A percentile compares a stretch with the other conserved stretches of the same genome.
These are phyloP conservation scores for Ceuthmochares aereus DNA, from an alignment of 2,113 vertebrate genomes.

Conservation along the genomic window DNA sequence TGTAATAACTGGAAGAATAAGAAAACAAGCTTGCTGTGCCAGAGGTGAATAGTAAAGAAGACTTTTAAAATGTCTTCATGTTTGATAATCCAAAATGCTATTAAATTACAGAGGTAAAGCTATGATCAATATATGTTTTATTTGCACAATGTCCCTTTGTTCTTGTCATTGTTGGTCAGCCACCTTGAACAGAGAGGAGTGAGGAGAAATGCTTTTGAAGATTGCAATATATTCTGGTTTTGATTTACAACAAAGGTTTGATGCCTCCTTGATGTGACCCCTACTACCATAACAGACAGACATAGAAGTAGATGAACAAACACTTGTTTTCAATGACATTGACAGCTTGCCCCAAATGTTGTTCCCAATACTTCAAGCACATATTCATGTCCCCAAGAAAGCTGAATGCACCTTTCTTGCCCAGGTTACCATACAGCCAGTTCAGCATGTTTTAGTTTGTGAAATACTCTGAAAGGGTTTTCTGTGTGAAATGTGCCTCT, in stretches of 20 bases:
- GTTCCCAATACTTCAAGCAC: neutral
- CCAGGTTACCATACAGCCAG: neutral
- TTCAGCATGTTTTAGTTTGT: neutral
- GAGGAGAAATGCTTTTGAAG: neutral
- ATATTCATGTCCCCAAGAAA: neutral
- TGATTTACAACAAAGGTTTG: constrained; percentile 16
- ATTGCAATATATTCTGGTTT: neutral
- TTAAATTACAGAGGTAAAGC: constrained; percentile 44
- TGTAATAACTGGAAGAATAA: neutral
- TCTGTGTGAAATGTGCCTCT: neutral
- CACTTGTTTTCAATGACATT: neutral
- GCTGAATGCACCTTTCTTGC: neutral
- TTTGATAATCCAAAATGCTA: constrained; percentile 58
- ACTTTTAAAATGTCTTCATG: constrained; percentile 16
- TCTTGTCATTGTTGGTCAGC: neutral
- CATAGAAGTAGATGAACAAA: neutral
- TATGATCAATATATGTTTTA: constrained; percentile 12
- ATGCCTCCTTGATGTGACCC: neutral
- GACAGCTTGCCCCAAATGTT: neutral
- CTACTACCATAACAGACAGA: neutral
- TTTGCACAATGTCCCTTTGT: constrained; percentile 59
- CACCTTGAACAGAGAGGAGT: neutral
- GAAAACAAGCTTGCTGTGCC: neutral
- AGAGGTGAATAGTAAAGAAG: neutral
- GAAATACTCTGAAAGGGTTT: neutral